Base-by-base conservation (phyloP, 2,888 invertebrate species). In the Graphium colonna region DNA sequence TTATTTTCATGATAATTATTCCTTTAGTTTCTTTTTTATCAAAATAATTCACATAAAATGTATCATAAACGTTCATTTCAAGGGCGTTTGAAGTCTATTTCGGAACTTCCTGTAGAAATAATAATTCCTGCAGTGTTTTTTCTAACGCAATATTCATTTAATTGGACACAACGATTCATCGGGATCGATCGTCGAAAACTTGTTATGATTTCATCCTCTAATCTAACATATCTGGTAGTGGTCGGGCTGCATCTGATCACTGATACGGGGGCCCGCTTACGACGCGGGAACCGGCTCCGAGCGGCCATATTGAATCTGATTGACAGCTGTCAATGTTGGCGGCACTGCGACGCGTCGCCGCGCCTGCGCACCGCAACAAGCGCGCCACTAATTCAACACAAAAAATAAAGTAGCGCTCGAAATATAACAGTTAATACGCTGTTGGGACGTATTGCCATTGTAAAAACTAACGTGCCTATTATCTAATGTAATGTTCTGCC, bases 311-410 rank as follows among this genome's bases (percentile, higher is more conserved):
- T 88, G 84, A 74, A 79, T 78, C 79, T 89, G 88, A 89, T 87
- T 88, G 88, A 89, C 88, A 88, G 88, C 85, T 87, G 88, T 89
- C 88, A 88, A 83, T 84, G 85, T 83, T 79, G 87, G 86, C 88
- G 86, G 86, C 84, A 83, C 70, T 68, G 79, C 77, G 86, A 86
- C 86, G 86, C 86, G 83, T 78, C 79, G 78, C 77, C 28, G 82
- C 80, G 82, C 76, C 75, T 74, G 69, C 67, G 61, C 65, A 67
- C 70, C 72, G 69, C 68, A 71, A 74, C 71, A 73, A 68, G 62
- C 65, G 60, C 68, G 71, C 74, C 70, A 75, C 81, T 84, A 82
- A 82, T 83, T 76, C 76, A 64, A 69, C 73, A 72, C 69, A 67
- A 71, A 69, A 74, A 73, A 64, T 58, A 56, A 47, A 53, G 48